A percentile compares a stretch with the other conserved stretches of the same genome.
Conservation (phyloP, 2,797 vertebrate species). For the Macropus fuliginosus region DNA sequence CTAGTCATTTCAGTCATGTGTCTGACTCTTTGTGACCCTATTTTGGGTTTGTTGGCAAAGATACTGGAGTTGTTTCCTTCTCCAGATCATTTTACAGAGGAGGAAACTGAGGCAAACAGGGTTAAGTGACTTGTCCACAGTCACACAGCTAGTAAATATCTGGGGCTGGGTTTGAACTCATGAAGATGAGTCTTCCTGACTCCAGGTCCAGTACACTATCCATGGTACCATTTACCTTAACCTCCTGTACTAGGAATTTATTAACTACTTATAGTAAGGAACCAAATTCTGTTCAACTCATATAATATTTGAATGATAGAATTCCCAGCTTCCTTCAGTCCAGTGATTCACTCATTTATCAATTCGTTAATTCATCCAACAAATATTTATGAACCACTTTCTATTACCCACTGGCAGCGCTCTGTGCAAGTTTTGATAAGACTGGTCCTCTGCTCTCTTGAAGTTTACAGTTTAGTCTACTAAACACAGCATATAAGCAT, state of each 20-base stretch:
- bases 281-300: background rate
- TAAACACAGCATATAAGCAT: background rate
- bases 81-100: background rate
- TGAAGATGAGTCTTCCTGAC: background rate
- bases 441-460: background rate
- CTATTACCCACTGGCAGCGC: background rate
- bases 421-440: background rate
- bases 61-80: background rate
- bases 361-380: background rate
- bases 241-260: constrained; percentile 9
- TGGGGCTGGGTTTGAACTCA: background rate
- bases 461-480: background rate
- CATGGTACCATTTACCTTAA: background rate
- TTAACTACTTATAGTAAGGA: constrained; percentile 18
- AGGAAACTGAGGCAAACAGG: background rate
- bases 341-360: background rate
- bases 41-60: background rate
- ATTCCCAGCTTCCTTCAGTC: background rate
- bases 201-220: background rate
- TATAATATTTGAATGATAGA: background rate
- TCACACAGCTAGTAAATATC: background rate
- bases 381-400: background rate
- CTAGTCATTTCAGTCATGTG: background rate
- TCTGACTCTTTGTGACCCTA: background rate
- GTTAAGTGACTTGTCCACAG: background rate